phyloP scores from a whole-genome alignment of 2,888 invertebrate species.

The Agriopis leucophaearia region DNA sequence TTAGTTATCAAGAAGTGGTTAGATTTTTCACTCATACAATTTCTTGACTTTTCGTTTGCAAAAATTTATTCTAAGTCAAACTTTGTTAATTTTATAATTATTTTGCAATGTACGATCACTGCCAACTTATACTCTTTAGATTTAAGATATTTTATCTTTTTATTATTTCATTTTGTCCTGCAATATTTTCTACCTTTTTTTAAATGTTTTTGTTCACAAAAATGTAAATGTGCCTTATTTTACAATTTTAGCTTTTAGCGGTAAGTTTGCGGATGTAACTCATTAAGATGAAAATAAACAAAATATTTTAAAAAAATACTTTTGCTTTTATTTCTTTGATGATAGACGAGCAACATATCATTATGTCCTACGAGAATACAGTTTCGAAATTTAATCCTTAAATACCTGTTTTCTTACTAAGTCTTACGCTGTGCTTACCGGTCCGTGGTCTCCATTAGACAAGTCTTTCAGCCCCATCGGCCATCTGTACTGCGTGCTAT shows the following conservation, averaged over 20 bases:
- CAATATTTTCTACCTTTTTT: slow-evolving; percentile 27
- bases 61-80: slow-evolving; percentile 61
- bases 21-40: slow-evolving; percentile 16
- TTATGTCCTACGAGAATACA: too few relatives aligned
- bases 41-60: slow-evolving; percentile 30
- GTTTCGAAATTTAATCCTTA: too few relatives aligned
- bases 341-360: too few relatives aligned
- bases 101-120: slow-evolving; percentile 56
- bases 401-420: too few relatives aligned
- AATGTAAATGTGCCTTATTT: slow-evolving; percentile 63
- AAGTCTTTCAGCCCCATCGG: too few relatives aligned
- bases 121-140: slow-evolving; percentile 65
- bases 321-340: background rate
- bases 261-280: slow-evolving; percentile 49
- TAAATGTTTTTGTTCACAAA: slow-evolving; percentile 22
- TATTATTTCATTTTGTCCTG: slow-evolving; percentile 36
- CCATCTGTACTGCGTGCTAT: too few relatives aligned
- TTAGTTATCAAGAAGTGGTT: slow-evolving; percentile 36
- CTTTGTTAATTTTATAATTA: slow-evolving; percentile 31
- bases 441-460: too few relatives aligned
- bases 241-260: slow-evolving; percentile 57
- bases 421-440: too few relatives aligned
- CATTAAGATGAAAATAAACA: slow-evolving; percentile 54
- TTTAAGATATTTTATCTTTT: slow-evolving; percentile 37
- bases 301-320: slow-evolving; percentile 19